Base-by-base conservation (phyloP, 2,888 invertebrate species). In the Lamellibrachia columna region DNA sequence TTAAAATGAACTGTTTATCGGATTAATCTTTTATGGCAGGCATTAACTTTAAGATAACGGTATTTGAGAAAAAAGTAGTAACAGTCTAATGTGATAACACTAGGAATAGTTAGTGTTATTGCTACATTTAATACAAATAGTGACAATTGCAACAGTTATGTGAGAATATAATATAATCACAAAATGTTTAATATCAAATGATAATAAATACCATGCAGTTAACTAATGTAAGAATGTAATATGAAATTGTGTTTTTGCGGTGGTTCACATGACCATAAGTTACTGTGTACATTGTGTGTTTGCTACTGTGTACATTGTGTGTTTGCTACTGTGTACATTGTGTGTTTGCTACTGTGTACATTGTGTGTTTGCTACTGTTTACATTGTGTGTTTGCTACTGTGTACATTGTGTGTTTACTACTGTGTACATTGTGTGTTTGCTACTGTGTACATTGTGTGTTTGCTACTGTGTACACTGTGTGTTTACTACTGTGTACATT, bases 401-500 rank as follows among this genome's bases (percentile, higher is more conserved):
- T n/a, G n/a, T n/a, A n/a, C n/a, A n/a, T n/a, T n/a, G n/a, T n/a
- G n/a, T n/a, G n/a, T n/a, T n/a, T n/a, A n/a, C n/a, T n/a, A n/a
- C n/a, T n/a, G n/a, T n/a, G n/a, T n/a, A n/a, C n/a, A n/a, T n/a
- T n/a, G n/a, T n/a, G n/a, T n/a, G n/a, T n/a, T n/a, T n/a, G n/a
- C n/a, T n/a, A n/a, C n/a, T n/a, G n/a, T n/a, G n/a, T n/a, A n/a
- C n/a, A n/a, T n/a, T n/a, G n/a, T n/a, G n/a, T n/a, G n/a, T n/a
- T n/a, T n/a, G n/a, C n/a, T n/a, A n/a, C n/a, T n/a, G n/a, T 75
- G 75, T 75, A 75, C 75, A 22, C 1, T n/a, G 4, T 75, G 75
- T 8, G 90, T 90, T 94, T 94, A 40, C 40, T 40, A 40, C 40
- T 40, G 40, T 40, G 40, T 40, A 40, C 40, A 40, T 40, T 40